Percentiles rank a stretch among this genome's conserved stretches.
phyloP scores from a whole-genome alignment of 2,888 invertebrate species.

The Catocala sponsa region DNA sequence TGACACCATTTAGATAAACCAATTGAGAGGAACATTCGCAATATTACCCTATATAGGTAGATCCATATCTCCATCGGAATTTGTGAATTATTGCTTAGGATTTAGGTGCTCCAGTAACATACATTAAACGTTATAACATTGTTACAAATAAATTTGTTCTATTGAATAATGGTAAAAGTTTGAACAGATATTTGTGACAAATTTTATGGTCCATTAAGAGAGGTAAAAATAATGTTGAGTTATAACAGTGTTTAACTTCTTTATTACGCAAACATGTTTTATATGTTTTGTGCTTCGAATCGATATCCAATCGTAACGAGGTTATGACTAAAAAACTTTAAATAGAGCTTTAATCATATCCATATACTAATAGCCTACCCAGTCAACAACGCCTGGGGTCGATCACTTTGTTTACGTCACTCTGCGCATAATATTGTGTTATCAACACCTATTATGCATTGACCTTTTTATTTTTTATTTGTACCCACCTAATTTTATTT shows the following conservation, averaged over 20 bases:
- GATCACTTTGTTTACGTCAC: too few species aligned
- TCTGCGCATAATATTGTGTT: too few species aligned
- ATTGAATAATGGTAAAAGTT: slow-evolving; percentile 48
- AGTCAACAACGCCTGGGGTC: too few species aligned
- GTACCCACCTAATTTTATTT: too few species aligned
- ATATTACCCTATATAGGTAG: not conserved
- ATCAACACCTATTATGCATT: too few species aligned
- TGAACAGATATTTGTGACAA: slow-evolving; percentile 21
- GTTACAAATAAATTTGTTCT: slow-evolving; percentile 31
- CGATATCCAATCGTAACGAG: too few species aligned
- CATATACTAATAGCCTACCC: too few species aligned
- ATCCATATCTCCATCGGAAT: slow-evolving; percentile 7
- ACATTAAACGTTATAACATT: slow-evolving; percentile 23
- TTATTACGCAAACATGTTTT: not conserved
- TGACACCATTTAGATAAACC: not conserved
- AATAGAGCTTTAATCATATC: too few species aligned
- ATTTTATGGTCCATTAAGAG: slow-evolving; percentile 30
- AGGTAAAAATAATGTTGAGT: slow-evolving; percentile 21
- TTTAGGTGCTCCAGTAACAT: slow-evolving; percentile 15
- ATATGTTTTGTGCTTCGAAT: not conserved
- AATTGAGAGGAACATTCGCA: slow-evolving; percentile 2
- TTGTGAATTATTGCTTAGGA: slow-evolving; percentile 25
- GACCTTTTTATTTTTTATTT: too few species aligned
- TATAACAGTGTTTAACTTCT: slow-evolving; percentile 1
- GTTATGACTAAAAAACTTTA: too few species aligned